Conservation (phyloP, 92 coral and sea anemone genomes). For the Umimayanthus kanabou region DNA sequence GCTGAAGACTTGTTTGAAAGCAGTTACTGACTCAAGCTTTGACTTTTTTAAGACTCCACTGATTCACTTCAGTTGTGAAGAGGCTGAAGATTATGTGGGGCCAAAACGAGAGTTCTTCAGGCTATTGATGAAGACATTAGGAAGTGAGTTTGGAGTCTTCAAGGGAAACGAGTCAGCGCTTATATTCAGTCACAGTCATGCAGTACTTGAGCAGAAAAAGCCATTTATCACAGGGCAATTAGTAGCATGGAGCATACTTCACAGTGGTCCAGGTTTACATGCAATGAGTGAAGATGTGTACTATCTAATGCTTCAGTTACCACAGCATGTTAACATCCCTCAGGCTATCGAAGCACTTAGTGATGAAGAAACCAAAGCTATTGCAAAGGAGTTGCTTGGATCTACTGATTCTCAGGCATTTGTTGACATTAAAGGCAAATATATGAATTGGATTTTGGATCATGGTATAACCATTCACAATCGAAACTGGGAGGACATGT, state of each 20-base stretch:
- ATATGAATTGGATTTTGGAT: slow-evolving; percentile 41
- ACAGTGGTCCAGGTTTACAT: slow-evolving; percentile 38
- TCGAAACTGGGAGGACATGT: slow-evolving; percentile 35
- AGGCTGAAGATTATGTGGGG: slow-evolving; percentile 34
- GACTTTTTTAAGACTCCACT: slow-evolving; percentile 33
- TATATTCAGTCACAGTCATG: slow-evolving; percentile 34
- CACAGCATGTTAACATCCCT: slow-evolving; percentile 33
- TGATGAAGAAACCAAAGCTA: slow-evolving; percentile 37
- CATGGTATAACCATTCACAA: slow-evolving; percentile 46
- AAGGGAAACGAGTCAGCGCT: slow-evolving; percentile 25
- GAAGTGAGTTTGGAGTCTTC: slow-evolving; percentile 39
- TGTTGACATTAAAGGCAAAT: slow-evolving; percentile 33
- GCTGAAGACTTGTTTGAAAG: slow-evolving; percentile 41
- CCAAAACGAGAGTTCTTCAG: slow-evolving; percentile 38
- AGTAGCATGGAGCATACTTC: slow-evolving; percentile 44
- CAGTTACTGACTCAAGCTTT: slow-evolving; percentile 32
- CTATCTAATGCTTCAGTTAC: slow-evolving; percentile 45
- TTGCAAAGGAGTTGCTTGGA: slow-evolving; percentile 44
- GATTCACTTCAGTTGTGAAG: slow-evolving; percentile 33
- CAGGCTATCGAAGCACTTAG: slow-evolving; percentile 27
- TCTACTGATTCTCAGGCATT: slow-evolving; percentile 34
- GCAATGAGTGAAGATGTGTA: slow-evolving; percentile 41
- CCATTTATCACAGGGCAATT: slow-evolving; percentile 41
- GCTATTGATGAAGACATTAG: slow-evolving; percentile 27
- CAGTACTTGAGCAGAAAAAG: slow-evolving; percentile 28